These are phyloP conservation scores for Otis tarda DNA, from an alignment of 2,113 vertebrate genomes.

Conservation along the genomic window DNA sequence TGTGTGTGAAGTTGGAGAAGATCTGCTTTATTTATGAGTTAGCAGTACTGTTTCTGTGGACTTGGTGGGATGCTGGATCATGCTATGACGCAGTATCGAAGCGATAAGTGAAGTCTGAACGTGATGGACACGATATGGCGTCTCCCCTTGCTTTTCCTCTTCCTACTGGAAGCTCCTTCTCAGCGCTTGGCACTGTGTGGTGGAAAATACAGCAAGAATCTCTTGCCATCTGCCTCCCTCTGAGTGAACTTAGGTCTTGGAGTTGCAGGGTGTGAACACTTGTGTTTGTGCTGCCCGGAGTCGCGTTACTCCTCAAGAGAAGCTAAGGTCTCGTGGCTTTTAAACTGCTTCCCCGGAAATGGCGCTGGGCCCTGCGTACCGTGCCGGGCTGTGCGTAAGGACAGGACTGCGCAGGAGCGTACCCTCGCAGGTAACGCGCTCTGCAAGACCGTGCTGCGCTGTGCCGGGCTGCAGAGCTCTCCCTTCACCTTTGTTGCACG, in stretches of 20 bases:
- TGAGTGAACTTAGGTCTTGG: not conserved
- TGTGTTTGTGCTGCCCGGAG: not conserved
- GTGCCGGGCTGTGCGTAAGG: not conserved
- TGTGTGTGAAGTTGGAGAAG: not conserved
- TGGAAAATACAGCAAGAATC: not conserved
- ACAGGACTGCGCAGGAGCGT: not conserved
- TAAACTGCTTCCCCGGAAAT: not conserved
- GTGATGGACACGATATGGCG: accelerated
- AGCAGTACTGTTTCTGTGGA: not conserved
- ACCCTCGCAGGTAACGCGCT: not conserved
- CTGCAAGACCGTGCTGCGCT: not conserved
- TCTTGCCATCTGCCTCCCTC: not conserved
- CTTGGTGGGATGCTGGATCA: not conserved
- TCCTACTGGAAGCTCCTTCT: not conserved
- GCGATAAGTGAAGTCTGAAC: not conserved
- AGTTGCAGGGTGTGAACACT: not conserved
- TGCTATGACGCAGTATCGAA: not conserved
- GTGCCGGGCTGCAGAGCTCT: not conserved
- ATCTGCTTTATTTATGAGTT: not conserved
- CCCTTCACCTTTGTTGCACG: not conserved
- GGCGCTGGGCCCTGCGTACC: not conserved
- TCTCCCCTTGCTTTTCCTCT: not conserved
- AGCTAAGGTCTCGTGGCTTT: not conserved
- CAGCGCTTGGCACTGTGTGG: not conserved
- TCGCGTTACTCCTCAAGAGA: not conserved